Evolutionary conservation across 2,113 vertebrate species (phyloP), one percentile per base, ranked within the genome.

Genomic region (Ceyx melanurus): DNA sequence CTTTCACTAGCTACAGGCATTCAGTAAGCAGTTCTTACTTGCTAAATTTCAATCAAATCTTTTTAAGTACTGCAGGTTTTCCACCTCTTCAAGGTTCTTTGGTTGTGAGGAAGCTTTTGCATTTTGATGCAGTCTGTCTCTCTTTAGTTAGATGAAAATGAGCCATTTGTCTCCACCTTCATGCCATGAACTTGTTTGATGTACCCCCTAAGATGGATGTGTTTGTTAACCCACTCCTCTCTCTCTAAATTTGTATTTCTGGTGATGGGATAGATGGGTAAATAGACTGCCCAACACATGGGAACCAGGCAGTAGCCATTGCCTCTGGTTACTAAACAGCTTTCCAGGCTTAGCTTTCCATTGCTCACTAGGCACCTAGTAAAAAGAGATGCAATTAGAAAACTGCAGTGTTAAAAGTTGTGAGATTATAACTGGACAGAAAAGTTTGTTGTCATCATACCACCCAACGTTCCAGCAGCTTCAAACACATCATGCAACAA

Each of bases 1-100:
- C 14, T 37, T 3, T 3, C n/a, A 43, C 16, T 73, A 51, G 8
- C 8, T 57, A 28, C 0, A 1, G 13, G 6, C 53, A 58, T 48
- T 51, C 26, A 75, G 10, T 56, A 73, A 25, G 46, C 0, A 29
- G 4, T 16, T 86, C 6, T 51, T 46, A 29, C 17, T 74, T 3
- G 3, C 10, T 8, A 2, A 48, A 71, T 51, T 82, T 71, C 51
- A 88, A 19, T 6, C 9, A 57, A 46, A 68, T 7, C 7, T 92
- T 82, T 3, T 62, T 10, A 40, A 43, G 22, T 15, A 21, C 56
- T 40, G 33, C 8, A 73, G 18, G n/a, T 82, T 88, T 78, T 65
- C 19, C 22, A 18, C 56, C 48, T 21, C 22, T 66, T 77, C 22
- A 48, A 37, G 9, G 7, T 66, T 77, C 54, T 80, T 50, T 72